Evolutionary conservation across 2,888 invertebrate genomes (phyloP), one percentile per base, ranked within the genome.

Genomic region (Gandaritis pyraliata): DNA sequence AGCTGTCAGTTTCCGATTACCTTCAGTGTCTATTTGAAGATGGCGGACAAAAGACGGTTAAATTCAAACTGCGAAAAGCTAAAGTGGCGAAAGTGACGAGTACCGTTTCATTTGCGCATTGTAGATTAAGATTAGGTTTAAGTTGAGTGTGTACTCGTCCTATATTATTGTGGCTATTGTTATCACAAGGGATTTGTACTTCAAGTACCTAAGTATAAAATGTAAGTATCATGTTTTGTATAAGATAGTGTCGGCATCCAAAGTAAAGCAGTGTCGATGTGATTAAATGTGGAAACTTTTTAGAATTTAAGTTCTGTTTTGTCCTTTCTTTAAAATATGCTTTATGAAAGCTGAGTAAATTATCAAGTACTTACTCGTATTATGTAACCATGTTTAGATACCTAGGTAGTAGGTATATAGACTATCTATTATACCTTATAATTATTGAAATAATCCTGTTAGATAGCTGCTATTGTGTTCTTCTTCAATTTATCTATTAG

Each of bases 81-180:
- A 43, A 43, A 77, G 87, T 78, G 85, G 75, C 84, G 85, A 75
- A 69, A 79, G 86, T 77, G 86, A 81, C 87, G 89, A 83, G 88
- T 88, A 88, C 87, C 88, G 76, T 85, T 88, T 90, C 80, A 82
- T 90, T 91, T 90, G 91, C 90, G 90, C 86, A 78, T 71, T 71
- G 82, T 74, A 83, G 81, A 78, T 75, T 87, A 82, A 84, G 78
- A 36, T 79, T 84, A 83, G 77, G 72, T 76, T 78, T 76, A 75
- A 75, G 69, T 82, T 73, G 73, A 76, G 74, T 77, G 71, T 76
- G 88, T 88, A 85, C 87, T 88, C 88, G 88, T 88, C 86, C 75
- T 75, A 68, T 52, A 41, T 48, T 45, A 45, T 43, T 43, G 49
- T 49, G 43, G 39, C 33, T 41, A 18, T 38, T 38, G 3, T 2